These are phyloP conservation scores for Dasysyrphus albostriatus DNA, from an alignment of 2,888 invertebrate genomes.

Conservation along the genomic window DNA sequence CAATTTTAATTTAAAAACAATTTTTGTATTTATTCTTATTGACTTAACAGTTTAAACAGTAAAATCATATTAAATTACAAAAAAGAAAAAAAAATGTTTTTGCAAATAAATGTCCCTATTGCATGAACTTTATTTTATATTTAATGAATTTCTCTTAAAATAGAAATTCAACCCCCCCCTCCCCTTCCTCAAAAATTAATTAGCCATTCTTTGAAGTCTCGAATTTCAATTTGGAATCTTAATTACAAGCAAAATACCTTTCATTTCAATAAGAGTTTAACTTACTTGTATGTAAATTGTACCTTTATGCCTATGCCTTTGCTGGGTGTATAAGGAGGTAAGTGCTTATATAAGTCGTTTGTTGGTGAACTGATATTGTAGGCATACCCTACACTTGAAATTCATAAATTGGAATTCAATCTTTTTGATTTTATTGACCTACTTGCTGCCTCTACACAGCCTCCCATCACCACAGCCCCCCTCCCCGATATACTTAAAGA, in stretches of 20 bases:
- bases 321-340: neutral
- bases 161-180: conserved; percentile 7
- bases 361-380: neutral
- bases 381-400: neutral
- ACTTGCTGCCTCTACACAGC: neutral
- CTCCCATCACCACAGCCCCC: neutral
- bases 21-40: neutral
- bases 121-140: neutral
- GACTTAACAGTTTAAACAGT: conserved; percentile 1
- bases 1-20: neutral
- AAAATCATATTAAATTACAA: conserved; percentile 12
- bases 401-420: conserved; percentile 44
- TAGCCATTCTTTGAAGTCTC: conserved; percentile 64
- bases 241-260: conserved; percentile 39
- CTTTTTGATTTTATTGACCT: conserved; percentile 58
- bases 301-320: neutral
- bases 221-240: conserved; percentile 52
- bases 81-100: neutral
- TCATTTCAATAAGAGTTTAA: neutral
- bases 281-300: neutral
- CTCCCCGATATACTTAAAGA: neutral
- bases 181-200: conserved; percentile 45
- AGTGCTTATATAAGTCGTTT: neutral
- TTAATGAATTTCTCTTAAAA: conserved; percentile 51
- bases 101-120: neutral